phyloP scores from a whole-genome alignment of 2,888 invertebrate genomes.

The Thera britannica region DNA sequence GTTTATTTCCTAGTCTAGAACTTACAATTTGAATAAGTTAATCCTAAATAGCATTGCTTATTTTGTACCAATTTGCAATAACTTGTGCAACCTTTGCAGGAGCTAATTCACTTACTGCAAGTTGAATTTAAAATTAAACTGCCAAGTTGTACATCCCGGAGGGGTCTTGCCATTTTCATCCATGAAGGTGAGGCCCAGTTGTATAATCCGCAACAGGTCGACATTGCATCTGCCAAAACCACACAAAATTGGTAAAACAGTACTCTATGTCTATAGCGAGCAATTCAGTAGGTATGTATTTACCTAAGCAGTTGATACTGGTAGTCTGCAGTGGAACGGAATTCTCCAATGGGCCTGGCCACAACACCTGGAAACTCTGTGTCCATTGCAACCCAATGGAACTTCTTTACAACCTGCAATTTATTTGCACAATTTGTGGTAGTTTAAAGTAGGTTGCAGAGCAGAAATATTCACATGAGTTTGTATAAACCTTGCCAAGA shows the following conservation, averaged over 20 bases:
- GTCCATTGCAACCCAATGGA: constrained; percentile 96
- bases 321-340: constrained; percentile 95
- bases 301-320: constrained; percentile 95
- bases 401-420: constrained; percentile 89
- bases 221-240: constrained; percentile 91
- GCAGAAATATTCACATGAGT: no score
- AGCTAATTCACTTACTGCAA: constrained; percentile 90
- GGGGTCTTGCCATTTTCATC: constrained; percentile 98
- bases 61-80: not conserved
- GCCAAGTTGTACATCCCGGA: constrained; percentile 98
- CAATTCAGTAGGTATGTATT: not conserved
- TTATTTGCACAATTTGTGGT: not conserved
- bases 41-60: not conserved
- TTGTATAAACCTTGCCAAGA: no score
- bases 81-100: not conserved
- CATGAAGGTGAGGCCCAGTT: constrained; percentile 97
- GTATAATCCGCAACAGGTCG: constrained; percentile 98
- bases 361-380: constrained; percentile 99
- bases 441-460: no score
- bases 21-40: no score
- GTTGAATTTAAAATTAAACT: constrained; percentile 99
- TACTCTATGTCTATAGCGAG: not conserved
- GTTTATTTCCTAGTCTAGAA: not conserved
- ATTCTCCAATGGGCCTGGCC: constrained; percentile 98
- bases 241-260: no score